Evolutionary conservation across 2,888 invertebrate species (phyloP).

Genomic region (Acanthopleura granulata): DNA sequence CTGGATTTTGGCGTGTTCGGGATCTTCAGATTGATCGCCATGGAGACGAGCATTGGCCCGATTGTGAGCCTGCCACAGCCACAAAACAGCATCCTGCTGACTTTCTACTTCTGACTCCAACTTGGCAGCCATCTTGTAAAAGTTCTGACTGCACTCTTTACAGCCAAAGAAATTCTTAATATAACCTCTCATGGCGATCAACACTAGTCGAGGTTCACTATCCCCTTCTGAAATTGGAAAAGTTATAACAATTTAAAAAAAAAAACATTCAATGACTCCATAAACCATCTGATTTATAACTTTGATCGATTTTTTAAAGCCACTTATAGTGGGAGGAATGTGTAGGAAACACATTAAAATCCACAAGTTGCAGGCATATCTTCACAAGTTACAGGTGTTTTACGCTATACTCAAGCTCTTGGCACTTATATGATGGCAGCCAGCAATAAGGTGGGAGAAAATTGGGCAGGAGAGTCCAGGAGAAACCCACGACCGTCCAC

Average conservation of each 20-base stretch:
- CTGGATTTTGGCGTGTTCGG: slow-evolving; percentile 87
- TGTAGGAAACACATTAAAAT: too few species aligned
- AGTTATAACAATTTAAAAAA: slow-evolving; percentile 63
- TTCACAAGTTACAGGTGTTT: too few species aligned
- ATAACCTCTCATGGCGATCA: slow-evolving; percentile 72
- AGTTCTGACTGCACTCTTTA: slow-evolving; percentile 89
- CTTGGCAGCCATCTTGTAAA: slow-evolving; percentile 84
- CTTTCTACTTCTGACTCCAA: slow-evolving; percentile 79
- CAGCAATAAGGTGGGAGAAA: too few species aligned
- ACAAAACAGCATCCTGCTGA: slow-evolving; percentile 83
- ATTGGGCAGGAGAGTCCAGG: too few species aligned
- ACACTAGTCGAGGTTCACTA: neutral
- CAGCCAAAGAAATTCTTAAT: slow-evolving; percentile 95
- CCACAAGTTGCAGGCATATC: too few species aligned
- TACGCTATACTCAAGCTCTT: too few species aligned
- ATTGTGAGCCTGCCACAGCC: slow-evolving; percentile 96
- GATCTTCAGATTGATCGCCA: slow-evolving; percentile 90
- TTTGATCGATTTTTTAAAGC: too few species aligned
- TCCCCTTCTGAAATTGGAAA: neutral
- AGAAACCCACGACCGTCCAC: too few species aligned
- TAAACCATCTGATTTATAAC: too few species aligned
- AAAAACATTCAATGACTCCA: too few species aligned
- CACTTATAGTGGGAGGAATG: too few species aligned
- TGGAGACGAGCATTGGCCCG: slow-evolving; percentile 86
- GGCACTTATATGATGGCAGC: too few species aligned